These are phyloP conservation scores for Noctuana brunneofusca DNA, from an alignment of 2,888 invertebrate species.

Conservation along the genomic window DNA sequence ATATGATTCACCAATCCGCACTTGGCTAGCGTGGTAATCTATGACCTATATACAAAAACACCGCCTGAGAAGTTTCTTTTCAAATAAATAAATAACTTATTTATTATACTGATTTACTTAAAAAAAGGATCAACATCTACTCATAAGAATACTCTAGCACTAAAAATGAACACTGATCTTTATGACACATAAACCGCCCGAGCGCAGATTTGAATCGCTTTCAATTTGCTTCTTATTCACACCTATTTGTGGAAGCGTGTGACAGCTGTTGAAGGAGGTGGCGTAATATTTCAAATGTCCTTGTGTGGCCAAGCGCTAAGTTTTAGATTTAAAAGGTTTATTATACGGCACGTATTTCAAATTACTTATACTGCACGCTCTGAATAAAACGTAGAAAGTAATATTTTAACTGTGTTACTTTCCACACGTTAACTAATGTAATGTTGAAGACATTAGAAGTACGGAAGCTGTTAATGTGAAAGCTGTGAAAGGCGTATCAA, in stretches of 20 bases:
- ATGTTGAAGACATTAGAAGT: not conserved
- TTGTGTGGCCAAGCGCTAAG: slow-evolving; percentile 31
- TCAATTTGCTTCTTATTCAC: slow-evolving; percentile 28
- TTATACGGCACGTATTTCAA: slow-evolving; percentile 32
- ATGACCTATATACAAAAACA: too few species aligned
- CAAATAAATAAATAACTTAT: too few species aligned
- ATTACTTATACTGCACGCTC: slow-evolving; percentile 23
- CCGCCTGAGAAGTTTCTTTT: too few species aligned
- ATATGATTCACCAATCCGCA: too few species aligned
- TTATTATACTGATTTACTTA: too few species aligned
- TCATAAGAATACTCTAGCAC: not conserved
- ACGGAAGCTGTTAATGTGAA: slow-evolving; percentile 2
- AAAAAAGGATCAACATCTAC: too few species aligned
- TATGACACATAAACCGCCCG: slow-evolving; percentile 12
- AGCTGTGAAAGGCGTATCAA: too few species aligned
- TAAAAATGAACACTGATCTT: slow-evolving; percentile 9
- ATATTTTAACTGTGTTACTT: slow-evolving; percentile 21
- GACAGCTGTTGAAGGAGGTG: slow-evolving; percentile 29
- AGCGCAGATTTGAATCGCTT: slow-evolving; percentile 18
- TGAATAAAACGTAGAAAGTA: slow-evolving; percentile 15
- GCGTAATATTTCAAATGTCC: slow-evolving; percentile 32
- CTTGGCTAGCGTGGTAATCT: too few species aligned
- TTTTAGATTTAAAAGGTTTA: slow-evolving; percentile 33
- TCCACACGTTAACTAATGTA: slow-evolving; percentile 8
- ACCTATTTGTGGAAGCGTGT: slow-evolving; percentile 27